Conservation (phyloP, 1,140 invertebrate species). For the Scaptodrosophila lebanonensis region DNA sequence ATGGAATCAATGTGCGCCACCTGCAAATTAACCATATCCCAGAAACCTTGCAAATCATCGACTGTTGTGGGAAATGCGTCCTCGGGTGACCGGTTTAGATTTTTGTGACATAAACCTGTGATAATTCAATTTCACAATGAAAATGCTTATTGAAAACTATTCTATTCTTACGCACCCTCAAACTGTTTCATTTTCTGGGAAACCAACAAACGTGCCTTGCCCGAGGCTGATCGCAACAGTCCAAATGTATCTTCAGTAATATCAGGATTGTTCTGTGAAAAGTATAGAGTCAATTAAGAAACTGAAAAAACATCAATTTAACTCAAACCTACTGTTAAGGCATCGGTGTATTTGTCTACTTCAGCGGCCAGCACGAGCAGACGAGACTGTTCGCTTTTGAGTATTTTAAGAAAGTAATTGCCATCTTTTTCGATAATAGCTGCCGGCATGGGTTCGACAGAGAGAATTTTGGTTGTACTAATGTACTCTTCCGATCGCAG, state of each 20-base stretch:
- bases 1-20: constrained; percentile 87
- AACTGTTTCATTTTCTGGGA: constrained; percentile 97
- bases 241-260: constrained; percentile 89
- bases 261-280: constrained; percentile 66
- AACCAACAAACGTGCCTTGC: constrained; percentile 92
- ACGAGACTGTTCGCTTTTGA: constrained; percentile 84
- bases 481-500: constrained; percentile 27
- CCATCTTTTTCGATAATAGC: constrained; percentile 79
- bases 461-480: constrained; percentile 17
- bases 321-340: constrained; percentile 77
- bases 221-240: constrained; percentile 89
- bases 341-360: constrained; percentile 83
- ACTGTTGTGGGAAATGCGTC: constrained; percentile 91
- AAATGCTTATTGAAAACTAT: not conserved
- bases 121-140: not conserved
- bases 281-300: not conserved
- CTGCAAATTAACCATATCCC: constrained; percentile 97
- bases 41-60: constrained; percentile 95
- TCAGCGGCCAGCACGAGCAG: constrained; percentile 83
- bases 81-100: constrained; percentile 82
- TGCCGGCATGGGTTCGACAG: not conserved
- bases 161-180: constrained; percentile 80
- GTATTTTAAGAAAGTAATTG: constrained; percentile 85
- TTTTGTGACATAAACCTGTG: constrained; percentile 80
- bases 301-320: not conserved